Evolutionary conservation across 2,113 vertebrate genomes (phyloP).

Genomic region (Phasianus colchicus): DNA sequence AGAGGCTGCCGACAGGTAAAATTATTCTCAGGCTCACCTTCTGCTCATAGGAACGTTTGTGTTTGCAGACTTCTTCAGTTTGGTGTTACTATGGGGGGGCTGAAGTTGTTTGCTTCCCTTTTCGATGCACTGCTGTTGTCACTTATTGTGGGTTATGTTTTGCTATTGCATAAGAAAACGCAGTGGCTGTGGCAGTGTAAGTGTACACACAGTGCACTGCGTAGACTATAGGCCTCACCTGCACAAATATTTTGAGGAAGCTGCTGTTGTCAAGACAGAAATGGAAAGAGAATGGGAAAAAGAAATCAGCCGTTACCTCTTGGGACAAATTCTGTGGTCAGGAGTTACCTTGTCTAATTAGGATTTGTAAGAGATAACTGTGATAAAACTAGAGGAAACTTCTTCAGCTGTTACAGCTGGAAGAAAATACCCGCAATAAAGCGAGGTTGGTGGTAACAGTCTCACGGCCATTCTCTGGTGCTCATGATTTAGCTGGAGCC

Average conservation of each 20-base stretch:
- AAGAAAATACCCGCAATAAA: background rate
- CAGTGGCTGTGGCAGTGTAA: background rate
- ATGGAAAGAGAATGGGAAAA: background rate
- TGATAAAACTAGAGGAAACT: background rate
- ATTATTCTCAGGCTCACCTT: background rate
- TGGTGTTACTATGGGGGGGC: background rate
- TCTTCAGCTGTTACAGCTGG: background rate
- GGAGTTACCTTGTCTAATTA: accelerated
- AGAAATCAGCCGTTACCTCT: background rate
- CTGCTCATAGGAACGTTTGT: background rate
- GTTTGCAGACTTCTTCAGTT: background rate
- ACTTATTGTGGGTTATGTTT: background rate
- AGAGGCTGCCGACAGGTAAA: slow-evolving; percentile 7
- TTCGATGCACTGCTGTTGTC: background rate
- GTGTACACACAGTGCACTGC: background rate
- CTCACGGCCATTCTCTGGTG: background rate
- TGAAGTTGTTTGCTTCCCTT: background rate
- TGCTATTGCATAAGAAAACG: background rate
- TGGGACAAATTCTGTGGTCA: background rate
- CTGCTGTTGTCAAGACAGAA: background rate
- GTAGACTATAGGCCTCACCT: background rate
- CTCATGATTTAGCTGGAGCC: background rate
- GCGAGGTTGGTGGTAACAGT: background rate
- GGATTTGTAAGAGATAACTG: too few species aligned
- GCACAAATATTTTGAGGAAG: background rate